Percentiles rank a stretch among this genome's conserved stretches.
These are phyloP conservation scores for Philereme vetulata DNA, from an alignment of 2,888 invertebrate species.

Conservation along the genomic window DNA sequence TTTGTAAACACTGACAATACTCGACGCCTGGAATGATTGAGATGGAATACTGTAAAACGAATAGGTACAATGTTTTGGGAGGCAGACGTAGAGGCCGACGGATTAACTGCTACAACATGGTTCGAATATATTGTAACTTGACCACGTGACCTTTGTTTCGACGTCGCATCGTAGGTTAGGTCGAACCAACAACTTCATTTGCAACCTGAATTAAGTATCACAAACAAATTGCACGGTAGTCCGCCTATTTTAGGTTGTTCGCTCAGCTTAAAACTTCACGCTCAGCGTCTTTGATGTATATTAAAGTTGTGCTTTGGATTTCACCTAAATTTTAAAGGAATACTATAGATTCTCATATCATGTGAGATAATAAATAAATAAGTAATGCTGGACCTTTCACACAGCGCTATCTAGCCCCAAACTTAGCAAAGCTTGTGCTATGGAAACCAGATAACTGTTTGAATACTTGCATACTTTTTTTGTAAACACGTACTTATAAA, in stretches of 20 bases:
- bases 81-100: constrained; percentile 14
- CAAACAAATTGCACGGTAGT: not conserved
- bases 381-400: too few relatives aligned
- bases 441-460: too few relatives aligned
- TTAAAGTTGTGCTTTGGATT: too few relatives aligned
- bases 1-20: not conserved
- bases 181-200: constrained; percentile 5
- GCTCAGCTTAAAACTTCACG: too few relatives aligned
- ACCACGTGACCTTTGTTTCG: constrained; percentile 48
- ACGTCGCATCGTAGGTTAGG: constrained; percentile 19
- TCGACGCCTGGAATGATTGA: not conserved
- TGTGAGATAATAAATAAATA: too few relatives aligned
- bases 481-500: too few relatives aligned
- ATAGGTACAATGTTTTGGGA: constrained; percentile 8
- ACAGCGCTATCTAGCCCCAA: too few relatives aligned
- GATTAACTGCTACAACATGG: constrained; percentile 46
- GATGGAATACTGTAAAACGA: constrained; percentile 10
- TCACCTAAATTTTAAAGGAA: too few relatives aligned
- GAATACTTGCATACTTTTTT: too few relatives aligned
- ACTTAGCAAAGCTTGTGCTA: too few relatives aligned
- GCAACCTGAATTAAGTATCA: not conserved
- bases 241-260: not conserved
- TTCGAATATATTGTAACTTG: constrained; percentile 63
- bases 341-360: too few relatives aligned
- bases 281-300: too few relatives aligned